Base-by-base conservation (phyloP, 2,797 vertebrate genomes). In the Xenentodon cancila region DNA sequence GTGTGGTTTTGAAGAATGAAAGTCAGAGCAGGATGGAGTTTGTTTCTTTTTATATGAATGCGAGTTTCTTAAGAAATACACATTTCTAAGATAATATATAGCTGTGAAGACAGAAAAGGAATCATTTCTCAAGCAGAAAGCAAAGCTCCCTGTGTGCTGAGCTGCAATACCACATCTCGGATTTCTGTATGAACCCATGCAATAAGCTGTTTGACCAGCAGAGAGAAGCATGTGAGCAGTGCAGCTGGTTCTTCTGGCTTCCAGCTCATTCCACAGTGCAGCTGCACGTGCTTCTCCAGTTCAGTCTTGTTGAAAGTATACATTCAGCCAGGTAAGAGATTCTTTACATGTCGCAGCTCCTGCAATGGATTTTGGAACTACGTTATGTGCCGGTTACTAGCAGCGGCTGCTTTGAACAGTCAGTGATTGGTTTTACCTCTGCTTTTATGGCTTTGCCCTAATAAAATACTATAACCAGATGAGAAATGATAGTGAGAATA, bases 161-260 rank as follows among this genome's bases (percentile, higher is more conserved):
- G 27, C 50, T 32, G 7, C 53, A 45, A 43, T 6, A 9, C 12
- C 9, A 37, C 53, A 59, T 12, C 58, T 64, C 19, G 17, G 40
- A 59, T 30, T 60, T 42, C 34, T 5, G 12, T 20, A 22, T 32
- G 42, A 40, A 55, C 16, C 42, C 1, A 12, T 75, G 80, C 57
- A 75, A 32, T 81, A 58, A 45, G 22, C 40, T 15, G 11, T 71
- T 45, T 75, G 75, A 71, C 84, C 80, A 86, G 71, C 22, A 89
- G 86, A 58, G 78, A 44, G 81, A 49, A 68, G 77, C 79, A 81
- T 52, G 53, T 18, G 67, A 71, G 44, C 77, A 56, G 67, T 43
- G 52, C 7, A 3, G 48, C 42, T 59, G 65, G 18, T 34, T 57
- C 7, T 45, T 34, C 1, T 1, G 47, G 37, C 44, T 18, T 68